Base-by-base conservation (phyloP, 2,888 invertebrate genomes). In the Psococerastis gibbosa region DNA sequence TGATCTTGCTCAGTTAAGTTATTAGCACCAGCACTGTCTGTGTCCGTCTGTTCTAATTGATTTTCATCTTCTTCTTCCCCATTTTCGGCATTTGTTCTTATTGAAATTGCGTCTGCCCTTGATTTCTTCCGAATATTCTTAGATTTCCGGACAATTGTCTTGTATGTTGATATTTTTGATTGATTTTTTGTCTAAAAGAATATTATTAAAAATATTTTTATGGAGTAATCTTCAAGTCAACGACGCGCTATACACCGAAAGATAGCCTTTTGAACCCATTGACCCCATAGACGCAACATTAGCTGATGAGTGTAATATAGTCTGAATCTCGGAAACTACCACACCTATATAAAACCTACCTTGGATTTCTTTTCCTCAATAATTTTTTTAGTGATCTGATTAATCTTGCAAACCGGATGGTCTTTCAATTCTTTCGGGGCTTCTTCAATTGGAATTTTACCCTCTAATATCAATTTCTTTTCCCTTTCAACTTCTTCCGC, bases 401-500 rank as follows among this genome's bases (percentile, higher is more conserved):
- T 57, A 15, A 60, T 53, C 43, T 58, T 68, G 58, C 77, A 75
- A 3, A 78, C 71, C 1, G 78, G 77, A 57, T 78, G 77, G 47
- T 71, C 62, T 51, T 65, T 69, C 56, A 78, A 64, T 54, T 75
- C 75, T 2, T 69, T 65, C 0, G 77, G 76, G 35, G 76, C 76
- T 50, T 76, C 70, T 49, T 70, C 67, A 31, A 77, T 58, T 0
- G 76, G 74, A 35, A 78, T 75, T 55, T 71, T 70, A 22, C 77
- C 77, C 38, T 70, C 69, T 20, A 79, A 63, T 45, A 78, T 74
- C 49, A 79, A 62, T 49, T 70, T 68, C 56, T 78, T 78, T 49
- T 77, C 69, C 45, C 78, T 63, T 56, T 75, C 74, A 63, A 74
- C 68, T 59, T 78, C 78, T 53, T 71, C 69, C 52, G 66, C 64